These are phyloP conservation scores for Morinoia aosen DNA, from an alignment of 2,888 invertebrate genomes.

Conservation along the genomic window DNA sequence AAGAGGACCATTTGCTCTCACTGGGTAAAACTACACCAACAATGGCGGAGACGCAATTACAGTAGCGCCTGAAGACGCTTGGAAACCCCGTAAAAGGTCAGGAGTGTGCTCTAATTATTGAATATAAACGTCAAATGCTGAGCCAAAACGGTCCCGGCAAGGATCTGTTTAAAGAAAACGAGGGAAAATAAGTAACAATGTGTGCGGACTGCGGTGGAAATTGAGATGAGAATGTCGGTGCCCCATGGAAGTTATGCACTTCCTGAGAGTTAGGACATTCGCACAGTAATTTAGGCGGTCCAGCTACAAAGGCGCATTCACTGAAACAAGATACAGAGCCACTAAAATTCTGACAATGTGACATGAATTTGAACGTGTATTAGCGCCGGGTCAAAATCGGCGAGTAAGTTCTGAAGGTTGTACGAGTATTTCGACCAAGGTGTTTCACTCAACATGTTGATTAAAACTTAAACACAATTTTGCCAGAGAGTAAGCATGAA, in stretches of 20 bases:
- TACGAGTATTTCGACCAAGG: neutral
- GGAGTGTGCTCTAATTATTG: constrained; percentile 45
- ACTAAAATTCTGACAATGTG: neutral
- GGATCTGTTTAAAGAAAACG: neutral
- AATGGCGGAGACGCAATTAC: constrained; percentile 46
- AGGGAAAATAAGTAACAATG: neutral
- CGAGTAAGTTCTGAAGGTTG: neutral
- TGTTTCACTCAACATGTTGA: neutral
- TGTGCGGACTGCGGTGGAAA: neutral
- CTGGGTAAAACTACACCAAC: constrained; percentile 45
- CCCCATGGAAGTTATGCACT: neutral
- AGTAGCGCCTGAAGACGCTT: constrained; percentile 5
- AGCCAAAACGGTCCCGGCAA: neutral
- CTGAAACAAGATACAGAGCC: neutral
- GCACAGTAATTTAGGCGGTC: neutral
- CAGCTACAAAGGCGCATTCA: neutral
- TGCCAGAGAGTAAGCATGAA: too few species aligned
- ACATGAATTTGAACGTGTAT: neutral
- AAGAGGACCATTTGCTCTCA: constrained; percentile 46
- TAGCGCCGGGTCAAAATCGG: neutral
- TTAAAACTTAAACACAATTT: neutral
- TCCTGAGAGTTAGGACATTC: neutral
- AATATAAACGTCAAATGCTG: constrained; percentile 46
- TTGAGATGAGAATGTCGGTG: neutral
- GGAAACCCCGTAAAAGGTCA: constrained; percentile 31